Evolutionary conservation across 2,888 invertebrate genomes (phyloP), one percentile per base, ranked within the genome.

Genomic region (Cheilosia vernalis): DNA sequence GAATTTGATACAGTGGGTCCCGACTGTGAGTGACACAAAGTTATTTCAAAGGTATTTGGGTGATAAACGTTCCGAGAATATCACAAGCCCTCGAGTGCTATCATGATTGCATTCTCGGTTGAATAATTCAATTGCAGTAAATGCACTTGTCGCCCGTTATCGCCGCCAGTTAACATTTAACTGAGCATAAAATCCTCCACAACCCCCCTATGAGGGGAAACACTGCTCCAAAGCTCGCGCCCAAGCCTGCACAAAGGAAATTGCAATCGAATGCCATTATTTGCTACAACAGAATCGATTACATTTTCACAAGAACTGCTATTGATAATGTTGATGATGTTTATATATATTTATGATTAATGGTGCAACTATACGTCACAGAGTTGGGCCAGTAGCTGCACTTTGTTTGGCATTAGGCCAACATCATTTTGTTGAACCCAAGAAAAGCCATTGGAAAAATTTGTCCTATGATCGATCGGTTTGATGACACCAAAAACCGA

Each of bases 381-480:
- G 73, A 84, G 67, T 63, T 79, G 74, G 58, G 47, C 58, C 58
- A 64, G 58, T 13, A 37, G 37, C 37, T 56, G 9, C 58, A 74
- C 17, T 79, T 84, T 53, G 58, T 67, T 63, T 84, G 83, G 83
- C 83, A 84, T 74, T 64, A 49, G 69, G 63, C 83, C 83, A 79
- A 64, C 27, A 56, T 53, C 51, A 55, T 73, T 67, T 70, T 79
- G 66, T 10, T 2, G 33, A 19, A 64, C 44, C 17, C 42, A 55
- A 47, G 56, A 17, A 37, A 66, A 7, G 4, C 27, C n/a, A 27
- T 72, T 10, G 42, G 13, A 21, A 73, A 17, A 55, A 63, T 21
- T 10, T 44, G 17, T 49, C 21, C 15, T 15, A 24, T 77, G 78
- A 78, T 78, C 78, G 63, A 78, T 78, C 63, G 78, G 55, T 70